Evolutionary conservation across 2,888 invertebrate genomes (phyloP), one percentile per base, ranked within the genome.

Genomic region (Trachelus iudaicus): DNA sequence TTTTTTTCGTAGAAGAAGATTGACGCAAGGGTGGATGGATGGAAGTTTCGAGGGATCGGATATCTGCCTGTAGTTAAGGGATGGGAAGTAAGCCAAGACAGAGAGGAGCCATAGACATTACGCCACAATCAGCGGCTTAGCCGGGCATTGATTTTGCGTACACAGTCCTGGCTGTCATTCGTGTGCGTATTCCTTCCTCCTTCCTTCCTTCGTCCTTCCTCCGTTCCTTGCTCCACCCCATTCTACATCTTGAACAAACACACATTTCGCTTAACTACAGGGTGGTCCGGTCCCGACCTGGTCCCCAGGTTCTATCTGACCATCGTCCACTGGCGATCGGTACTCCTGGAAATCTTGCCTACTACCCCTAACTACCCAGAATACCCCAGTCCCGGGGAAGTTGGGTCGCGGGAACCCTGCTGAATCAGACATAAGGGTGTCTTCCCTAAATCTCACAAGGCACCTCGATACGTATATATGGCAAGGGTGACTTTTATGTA

Each of bases 91-190:
- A 85, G 83, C 83, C 79, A 85, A 85, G 85, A 84, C 81, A 81
- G 77, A 69, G 71, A 75, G 74, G 74, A 74, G 37, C 15, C 74
- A n/a, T 30, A 30, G 37, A 73, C 76, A 76, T 79, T 79, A 79
- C 79, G 84, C 84, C 83, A 85, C 86, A 87, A 88, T 88, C 87
- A 85, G 85, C 84, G 85, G 85, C 86, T 87, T 86, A 87, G 87
- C 88, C 81, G 83, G 84, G 84, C 87, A 89, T 90, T 89, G 89
- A 91, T 90, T 90, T 90, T 88, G 87, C 88, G 85, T 87, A 85
- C 83, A 87, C 86, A 83, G 82, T 82, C 81, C 81, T 83, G 83
- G 80, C 81, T 85, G 85, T 88, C 87, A 87, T 86, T 87, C 86
- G 87, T 87, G 86, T 86, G 83, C 77, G 84, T 83, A 81, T 82